Base-by-base conservation (phyloP, 2,888 invertebrate species). In the Chorisops tibialis region DNA sequence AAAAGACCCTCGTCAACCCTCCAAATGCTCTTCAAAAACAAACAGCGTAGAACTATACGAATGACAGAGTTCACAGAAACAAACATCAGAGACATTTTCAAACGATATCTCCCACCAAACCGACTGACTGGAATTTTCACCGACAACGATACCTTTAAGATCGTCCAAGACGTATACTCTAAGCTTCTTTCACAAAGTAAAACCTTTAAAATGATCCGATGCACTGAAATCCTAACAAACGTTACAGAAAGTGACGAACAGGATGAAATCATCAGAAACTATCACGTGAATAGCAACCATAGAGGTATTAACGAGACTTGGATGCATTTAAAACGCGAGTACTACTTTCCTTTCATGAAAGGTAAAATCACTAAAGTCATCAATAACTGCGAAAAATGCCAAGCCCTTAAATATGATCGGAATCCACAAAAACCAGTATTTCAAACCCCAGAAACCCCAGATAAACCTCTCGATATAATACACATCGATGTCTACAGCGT, bases 91-190 rank as follows among this genome's bases (percentile, higher is more conserved):
- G 7, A 7, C 7, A 24, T 24, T 7, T 24, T 24, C 7, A 24
- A 24, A 24, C 24, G 7, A 24, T 24, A 24, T 7, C 24, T 24
- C 4, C 24, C 67, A 48, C 66, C n/a, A n/a, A n/a, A n/a, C n/a
- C n/a, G n/a, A n/a, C n/a, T n/a, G n/a, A n/a, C n/a, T n/a, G n/a
- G n/a, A n/a, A n/a, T n/a, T n/a, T n/a, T n/a, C n/a, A n/a, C n/a
- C n/a, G n/a, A n/a, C n/a, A n/a, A 67, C 22, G 61, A 67, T 7
- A 66, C 56, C 41, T 69, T 68, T 49, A 50, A 61, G 39, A 52
- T 64, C 21, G 54, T 69, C 56, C 66, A 68, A 61, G 3, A 47
- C 19, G 51, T 63, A 24, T 50, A 61, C 16, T 30, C 52, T 2
- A 61, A 61, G 22, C 49, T 49, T 37, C 58, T 64, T 51, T 48